Evolutionary conservation across 2,888 invertebrate species (phyloP), one percentile per base, ranked within the genome.

Genomic region (Dolichopus griseipennis): DNA sequence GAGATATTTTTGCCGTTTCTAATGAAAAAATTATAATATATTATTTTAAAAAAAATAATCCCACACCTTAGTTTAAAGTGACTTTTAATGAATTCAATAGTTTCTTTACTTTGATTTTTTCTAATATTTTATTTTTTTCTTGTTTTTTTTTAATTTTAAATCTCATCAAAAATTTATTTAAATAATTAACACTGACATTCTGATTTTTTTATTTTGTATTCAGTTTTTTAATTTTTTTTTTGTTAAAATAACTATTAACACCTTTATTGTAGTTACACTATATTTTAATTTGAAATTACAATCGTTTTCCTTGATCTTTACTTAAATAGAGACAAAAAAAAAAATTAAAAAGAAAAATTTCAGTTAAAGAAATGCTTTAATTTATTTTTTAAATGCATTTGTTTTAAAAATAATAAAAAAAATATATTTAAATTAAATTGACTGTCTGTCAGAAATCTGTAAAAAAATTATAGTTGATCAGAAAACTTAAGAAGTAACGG

Each of bases 141-240:
- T 18, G 9, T 52, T 18, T 52, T 18, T 18, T 52, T 52, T 18
- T n/a, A 37, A 2, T n/a, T 12, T 52, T 15, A 5, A 52, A 52
- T 15, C 52, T 52, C 52, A 52, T 52, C 52, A 52, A 52, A 27
- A 52, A 52, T 52, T 52, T 52, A 52, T 52, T 52, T 52, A 52
- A 52, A 52, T 52, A 52, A 52, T 52, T 52, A 52, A 12, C 52
- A 52, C 52, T 52, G 15, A 41, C 9, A 41, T 41, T 12, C 15
- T 41, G n/a, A 52, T 6, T 52, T 52, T 52, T 52, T 12, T 41
- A 41, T 52, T 52, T 52, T 52, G 52, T 52, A 12, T 15, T 18
- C 1, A 12, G 9, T 18, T 15, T 52, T 18, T 52, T 18, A 18
- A 12, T 52, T 18, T 15, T 52, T 18, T 52, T 52, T 52, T 52